Base-by-base conservation (phyloP, 1,140 invertebrate genomes). In the Drosophila lacertosa region DNA sequence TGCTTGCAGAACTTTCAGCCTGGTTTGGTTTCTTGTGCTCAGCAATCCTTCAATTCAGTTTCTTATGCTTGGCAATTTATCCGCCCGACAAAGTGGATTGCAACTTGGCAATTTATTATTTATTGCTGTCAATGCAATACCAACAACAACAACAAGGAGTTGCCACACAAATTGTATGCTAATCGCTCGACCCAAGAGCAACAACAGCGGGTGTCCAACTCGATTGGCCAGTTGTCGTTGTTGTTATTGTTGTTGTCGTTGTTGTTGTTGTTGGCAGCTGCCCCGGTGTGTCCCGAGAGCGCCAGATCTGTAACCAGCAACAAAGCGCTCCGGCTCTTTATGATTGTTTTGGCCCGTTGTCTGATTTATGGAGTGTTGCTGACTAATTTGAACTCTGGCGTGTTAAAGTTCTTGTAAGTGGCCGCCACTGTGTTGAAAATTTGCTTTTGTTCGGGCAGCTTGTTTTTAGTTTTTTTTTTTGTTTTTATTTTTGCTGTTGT, bases 301-400 rank as follows among this genome's bases (percentile, higher is more conserved):
- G 9, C 29, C 32, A 29, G 50, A 29, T 33, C 11, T 39, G 22
- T 15, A n/a, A n/a, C n/a, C n/a, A n/a, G 39, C 55, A 51, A 16
- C 48, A 47, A 13, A 45, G 55, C 39, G n/a, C 33, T 35, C 24
- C 40, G 22, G 35, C 11, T 53, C 32, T 33, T 70, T 76, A 59
- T 70, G 73, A 77, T 80, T 81, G 73, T 58, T 71, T 57, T 60
- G n/a, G n/a, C n/a, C 45, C 54, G 59, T 71, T 66, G 78, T 67
- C 81, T 84, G 82, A 84, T 84, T 84, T 84, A 84, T 84, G 81
- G 80, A 84, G 80, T 84, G 80, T 86, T 53, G 81, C 80, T 84
- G 81, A 84, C 81, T 84, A 84, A 86, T 84, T 84, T 86, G 60
- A 84, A 75, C 77, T 84, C 55, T 58, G 54, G 80, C 60, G 81